Evolutionary conservation across 2,113 vertebrate genomes (phyloP).

Genomic region (Eleginops maclovinus): DNA sequence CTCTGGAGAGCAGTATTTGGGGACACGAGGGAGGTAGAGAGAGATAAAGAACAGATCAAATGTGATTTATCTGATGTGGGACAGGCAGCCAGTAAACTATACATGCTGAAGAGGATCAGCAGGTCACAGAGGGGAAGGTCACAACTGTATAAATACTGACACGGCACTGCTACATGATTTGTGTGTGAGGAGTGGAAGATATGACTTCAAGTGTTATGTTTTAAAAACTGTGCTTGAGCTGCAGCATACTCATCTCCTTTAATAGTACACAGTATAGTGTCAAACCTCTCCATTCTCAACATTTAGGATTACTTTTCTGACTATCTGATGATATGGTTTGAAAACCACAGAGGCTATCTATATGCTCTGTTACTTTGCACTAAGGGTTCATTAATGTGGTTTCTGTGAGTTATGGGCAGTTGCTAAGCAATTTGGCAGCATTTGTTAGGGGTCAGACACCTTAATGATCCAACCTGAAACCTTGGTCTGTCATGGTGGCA

Average conservation of each 20-base stretch:
- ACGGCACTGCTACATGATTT: conserved; percentile 14
- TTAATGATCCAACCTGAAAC: conserved; percentile 47
- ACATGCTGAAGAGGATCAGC: conserved; percentile 46
- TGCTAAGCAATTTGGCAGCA: conserved; percentile 52
- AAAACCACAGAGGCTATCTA: neutral
- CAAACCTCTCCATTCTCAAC: neutral
- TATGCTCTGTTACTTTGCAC: neutral
- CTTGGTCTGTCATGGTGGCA: conserved; percentile 48
- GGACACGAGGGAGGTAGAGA: conserved; percentile 7
- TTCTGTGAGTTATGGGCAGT: conserved; percentile 45
- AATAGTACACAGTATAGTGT: neutral
- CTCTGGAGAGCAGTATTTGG: neutral
- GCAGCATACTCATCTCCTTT: neutral
- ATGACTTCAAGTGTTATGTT: conserved; percentile 4
- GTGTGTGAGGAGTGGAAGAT: conserved; percentile 27
- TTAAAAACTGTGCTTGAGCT: neutral
- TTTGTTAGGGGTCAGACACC: conserved; percentile 27
- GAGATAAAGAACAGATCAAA: conserved; percentile 37
- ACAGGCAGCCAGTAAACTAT: conserved; percentile 40
- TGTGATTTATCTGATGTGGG: conserved; percentile 55
- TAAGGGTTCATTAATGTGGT: conserved; percentile 6
- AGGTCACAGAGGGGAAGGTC: conserved; percentile 67
- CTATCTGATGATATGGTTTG: neutral
- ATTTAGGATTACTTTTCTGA: neutral
- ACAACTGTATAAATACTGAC: conserved; percentile 64